Evolutionary conservation across 2,797 vertebrate species (phyloP).

Genomic region (Monodelphis domestica): DNA sequence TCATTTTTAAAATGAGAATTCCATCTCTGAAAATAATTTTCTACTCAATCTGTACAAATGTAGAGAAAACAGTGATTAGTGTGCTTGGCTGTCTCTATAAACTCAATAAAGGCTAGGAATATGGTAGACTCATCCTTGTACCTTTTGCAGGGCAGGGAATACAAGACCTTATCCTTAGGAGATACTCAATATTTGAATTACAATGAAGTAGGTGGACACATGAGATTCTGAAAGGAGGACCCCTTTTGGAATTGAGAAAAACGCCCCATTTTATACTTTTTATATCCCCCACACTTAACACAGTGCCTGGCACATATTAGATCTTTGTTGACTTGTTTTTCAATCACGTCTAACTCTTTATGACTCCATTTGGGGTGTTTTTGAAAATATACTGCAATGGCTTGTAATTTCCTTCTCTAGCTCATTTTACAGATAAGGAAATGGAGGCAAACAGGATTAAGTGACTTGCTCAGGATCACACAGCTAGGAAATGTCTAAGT

Average conservation of each 20-base stretch:
- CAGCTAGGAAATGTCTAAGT: too few species aligned
- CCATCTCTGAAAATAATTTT: constrained; percentile 12
- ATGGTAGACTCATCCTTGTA: neutral
- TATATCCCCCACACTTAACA: rapidly evolving
- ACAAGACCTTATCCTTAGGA: neutral
- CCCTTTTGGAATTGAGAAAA: neutral
- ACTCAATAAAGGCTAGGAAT: neutral
- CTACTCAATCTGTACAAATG: neutral
- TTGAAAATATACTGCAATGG: too few species aligned
- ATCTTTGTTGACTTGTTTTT: too few species aligned
- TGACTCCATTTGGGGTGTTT: too few species aligned
- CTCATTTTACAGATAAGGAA: too few species aligned
- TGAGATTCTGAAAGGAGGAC: neutral
- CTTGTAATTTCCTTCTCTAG: too few species aligned
- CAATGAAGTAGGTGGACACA: neutral
- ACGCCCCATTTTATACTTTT: neutral
- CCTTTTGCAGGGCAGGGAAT: neutral
- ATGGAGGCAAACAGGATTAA: too few species aligned
- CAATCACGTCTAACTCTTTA: too few species aligned
- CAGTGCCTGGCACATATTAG: neutral
- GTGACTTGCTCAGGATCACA: too few species aligned
- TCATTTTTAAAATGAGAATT: neutral
- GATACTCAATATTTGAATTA: neutral
- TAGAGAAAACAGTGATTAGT: neutral
- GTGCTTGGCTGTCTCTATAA: neutral